Conservation (phyloP, 2,113 vertebrate species). For the Chlamydotis undulata region DNA sequence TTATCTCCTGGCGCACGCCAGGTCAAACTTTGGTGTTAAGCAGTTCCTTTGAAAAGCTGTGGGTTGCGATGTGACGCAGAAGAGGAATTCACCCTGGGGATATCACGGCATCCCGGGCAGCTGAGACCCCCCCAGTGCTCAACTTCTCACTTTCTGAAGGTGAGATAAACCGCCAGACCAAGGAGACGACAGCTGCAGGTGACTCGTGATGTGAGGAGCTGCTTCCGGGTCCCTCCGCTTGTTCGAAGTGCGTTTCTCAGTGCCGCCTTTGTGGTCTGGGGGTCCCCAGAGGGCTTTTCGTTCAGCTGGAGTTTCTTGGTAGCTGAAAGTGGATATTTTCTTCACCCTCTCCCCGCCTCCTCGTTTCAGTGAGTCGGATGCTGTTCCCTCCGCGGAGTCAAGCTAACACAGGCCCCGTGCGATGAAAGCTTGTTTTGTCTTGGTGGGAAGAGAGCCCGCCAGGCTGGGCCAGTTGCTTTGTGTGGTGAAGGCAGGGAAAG, state of each 20-base stretch:
- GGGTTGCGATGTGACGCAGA: accelerated
- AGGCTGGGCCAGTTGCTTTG: not conserved
- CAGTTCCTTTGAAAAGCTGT: not conserved
- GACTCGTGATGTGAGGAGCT: not conserved
- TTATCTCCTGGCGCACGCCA: not conserved
- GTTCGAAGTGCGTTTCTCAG: accelerated
- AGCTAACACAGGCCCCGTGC: accelerated
- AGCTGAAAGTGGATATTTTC: not conserved
- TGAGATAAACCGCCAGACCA: accelerated
- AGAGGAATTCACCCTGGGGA: not conserved
- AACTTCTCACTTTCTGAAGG: not conserved
- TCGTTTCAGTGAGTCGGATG: accelerated
- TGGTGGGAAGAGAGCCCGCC: not conserved
- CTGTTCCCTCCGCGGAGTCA: not conserved
- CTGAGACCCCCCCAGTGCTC: not conserved
- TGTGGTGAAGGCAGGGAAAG: not conserved
- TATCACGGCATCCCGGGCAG: not conserved
- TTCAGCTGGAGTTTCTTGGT: not conserved
- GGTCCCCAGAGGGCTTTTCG: not conserved
- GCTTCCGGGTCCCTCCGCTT: not conserved
- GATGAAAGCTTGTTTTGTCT: not conserved
- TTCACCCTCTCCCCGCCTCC: not conserved
- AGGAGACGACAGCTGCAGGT: not conserved
- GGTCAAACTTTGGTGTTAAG: not conserved
- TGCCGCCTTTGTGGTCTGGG: not conserved